These are phyloP conservation scores for Dusona sp. DNA, from an alignment of 2,888 invertebrate genomes.

Conservation along the genomic window DNA sequence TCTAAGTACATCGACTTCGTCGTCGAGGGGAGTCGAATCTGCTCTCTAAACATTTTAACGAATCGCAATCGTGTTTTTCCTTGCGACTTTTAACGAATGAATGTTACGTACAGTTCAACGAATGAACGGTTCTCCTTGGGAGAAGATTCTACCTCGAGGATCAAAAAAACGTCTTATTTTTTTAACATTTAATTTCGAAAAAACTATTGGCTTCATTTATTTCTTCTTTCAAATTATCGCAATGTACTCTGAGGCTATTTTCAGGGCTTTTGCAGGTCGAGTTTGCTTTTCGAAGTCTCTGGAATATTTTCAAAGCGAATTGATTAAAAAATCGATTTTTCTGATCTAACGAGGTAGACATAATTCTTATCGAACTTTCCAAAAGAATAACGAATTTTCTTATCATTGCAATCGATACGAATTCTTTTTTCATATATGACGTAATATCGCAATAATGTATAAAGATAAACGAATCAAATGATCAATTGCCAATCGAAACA, in stretches of 20 bases:
- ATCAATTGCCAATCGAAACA: constrained; percentile 30
- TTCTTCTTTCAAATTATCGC: not conserved
- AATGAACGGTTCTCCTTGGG: not conserved
- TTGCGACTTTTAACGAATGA: not conserved
- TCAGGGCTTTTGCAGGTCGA: not conserved
- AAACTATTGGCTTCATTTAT: not conserved
- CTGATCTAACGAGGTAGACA: not conserved
- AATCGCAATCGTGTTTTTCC: not conserved
- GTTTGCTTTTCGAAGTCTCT: not conserved
- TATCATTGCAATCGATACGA: constrained; percentile 3
- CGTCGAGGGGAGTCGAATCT: constrained; percentile 82
- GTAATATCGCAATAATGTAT: constrained; percentile 36
- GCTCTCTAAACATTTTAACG: constrained; percentile 74
- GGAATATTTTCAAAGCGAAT: not conserved
- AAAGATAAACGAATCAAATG: constrained; percentile 17
- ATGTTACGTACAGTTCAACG: not conserved
- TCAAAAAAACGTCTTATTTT: not conserved
- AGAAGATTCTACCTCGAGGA: not conserved
- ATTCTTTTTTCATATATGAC: constrained; percentile 7
- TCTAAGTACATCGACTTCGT: constrained; percentile 79
- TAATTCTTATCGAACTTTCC: not conserved
- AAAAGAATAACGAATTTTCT: not conserved
- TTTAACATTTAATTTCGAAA: not conserved
- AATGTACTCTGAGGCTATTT: not conserved
- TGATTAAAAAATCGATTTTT: not conserved